A percentile compares a stretch with the other conserved stretches of the same genome.
Evolutionary conservation across 2,888 invertebrate species (phyloP).

Genomic region (Drosophila robusta): DNA sequence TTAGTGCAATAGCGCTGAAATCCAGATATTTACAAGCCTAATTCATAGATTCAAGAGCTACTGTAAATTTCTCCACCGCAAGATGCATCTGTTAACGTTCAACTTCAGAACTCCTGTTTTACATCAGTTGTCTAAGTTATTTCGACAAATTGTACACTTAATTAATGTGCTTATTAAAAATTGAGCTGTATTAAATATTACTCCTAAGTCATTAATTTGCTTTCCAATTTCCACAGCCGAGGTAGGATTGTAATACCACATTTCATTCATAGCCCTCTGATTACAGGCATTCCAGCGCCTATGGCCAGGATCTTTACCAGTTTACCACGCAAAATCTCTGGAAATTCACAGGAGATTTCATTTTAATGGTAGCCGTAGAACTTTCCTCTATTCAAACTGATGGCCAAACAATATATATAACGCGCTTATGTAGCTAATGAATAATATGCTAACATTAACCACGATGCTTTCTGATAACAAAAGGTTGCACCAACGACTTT

Average conservation of each 20-base stretch:
- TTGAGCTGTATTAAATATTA: no score
- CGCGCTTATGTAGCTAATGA: background rate
- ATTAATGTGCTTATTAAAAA: background rate
- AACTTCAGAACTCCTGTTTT: no score
- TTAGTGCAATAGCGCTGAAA: no score
- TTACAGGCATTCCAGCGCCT: background rate
- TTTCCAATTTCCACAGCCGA: conserved; percentile 8
- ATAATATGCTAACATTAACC: background rate
- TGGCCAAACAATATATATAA: background rate
- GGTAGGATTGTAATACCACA: conserved; percentile 16
- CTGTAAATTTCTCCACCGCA: no score
- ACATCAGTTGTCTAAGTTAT: no score
- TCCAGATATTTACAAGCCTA: no score
- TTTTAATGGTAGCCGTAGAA: background rate
- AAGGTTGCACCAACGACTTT: background rate
- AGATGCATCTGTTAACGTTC: no score
- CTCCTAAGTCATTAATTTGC: background rate
- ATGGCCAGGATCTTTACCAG: background rate
- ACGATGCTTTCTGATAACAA: background rate
- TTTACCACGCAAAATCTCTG: background rate
- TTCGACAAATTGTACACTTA: no score
- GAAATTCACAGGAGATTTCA: no score
- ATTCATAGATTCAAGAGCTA: no score
- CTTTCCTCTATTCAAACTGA: background rate
- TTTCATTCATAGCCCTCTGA: background rate